Evolutionary conservation across 2,113 vertebrate species (phyloP), one percentile per base, ranked within the genome.

Genomic region (Phycodurus eques): DNA sequence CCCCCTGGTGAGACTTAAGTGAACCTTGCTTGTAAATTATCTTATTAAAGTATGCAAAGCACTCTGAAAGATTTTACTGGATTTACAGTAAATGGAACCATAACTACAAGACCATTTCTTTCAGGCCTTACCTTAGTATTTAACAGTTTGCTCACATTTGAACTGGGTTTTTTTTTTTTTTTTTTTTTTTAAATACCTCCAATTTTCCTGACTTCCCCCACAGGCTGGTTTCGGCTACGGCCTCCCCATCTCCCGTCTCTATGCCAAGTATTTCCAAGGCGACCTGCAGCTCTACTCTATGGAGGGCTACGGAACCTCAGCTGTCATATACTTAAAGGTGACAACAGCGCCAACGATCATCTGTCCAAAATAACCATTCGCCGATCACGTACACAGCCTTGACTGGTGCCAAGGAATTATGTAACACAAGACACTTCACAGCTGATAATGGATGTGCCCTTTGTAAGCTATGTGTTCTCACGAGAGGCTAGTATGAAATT

Each of bases 161-260:
- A 35, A 64, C 0, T 64, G 4, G 9, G 20, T 22, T 27, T 59
- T 59, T 59, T 27, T 27, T 13, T 27, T 57, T 39, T 39, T 1
- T 39, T 39, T 39, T 39, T 39, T 39, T 39, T 39, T 39, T 39
- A 39, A 4, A 2, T 60, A 33, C 57, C 27, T 33, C 12, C 6
- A 60, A 22, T 44, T 6, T 5, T 39, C 5, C 39, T 27, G 27
- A 27, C 27, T 10, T 12, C 12, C 35, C 68, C 39, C 85, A 31
- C 83, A 99, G 98, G 98, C 98, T 87, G 98, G 98, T 43, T 99
- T 99, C 70, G 98, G 98, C 39, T 99, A 99, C 0, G 98, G 98
- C 56, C 93, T 99, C 74, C 98, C 98, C 11, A 99, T 99, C 85
- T 99, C 98, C 75, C 96, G 98, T 57, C 94, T 99, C 11, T 99